Conservation (phyloP, 2,113 vertebrate species). For the Procavia capensis region DNA sequence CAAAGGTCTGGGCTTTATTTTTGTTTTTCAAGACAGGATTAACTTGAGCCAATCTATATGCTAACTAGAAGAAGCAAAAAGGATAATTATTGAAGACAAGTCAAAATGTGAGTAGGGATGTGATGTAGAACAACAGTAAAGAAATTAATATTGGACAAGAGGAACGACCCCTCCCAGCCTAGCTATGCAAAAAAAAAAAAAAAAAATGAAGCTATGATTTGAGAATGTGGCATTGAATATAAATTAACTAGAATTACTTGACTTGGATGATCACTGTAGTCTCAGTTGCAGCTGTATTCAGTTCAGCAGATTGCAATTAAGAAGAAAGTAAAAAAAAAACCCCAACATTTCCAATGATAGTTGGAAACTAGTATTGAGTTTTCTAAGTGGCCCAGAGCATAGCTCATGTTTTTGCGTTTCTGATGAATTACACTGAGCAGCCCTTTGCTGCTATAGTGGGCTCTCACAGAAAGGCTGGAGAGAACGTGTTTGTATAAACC, state of each 20-base stretch:
- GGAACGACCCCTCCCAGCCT: background rate
- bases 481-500: background rate
- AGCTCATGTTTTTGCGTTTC: slow-evolving; percentile 6
- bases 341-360: background rate
- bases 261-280: background rate
- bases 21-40: slow-evolving; percentile 8
- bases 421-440: slow-evolving; percentile 23
- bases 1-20: slow-evolving; percentile 1
- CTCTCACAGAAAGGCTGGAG: slow-evolving; percentile 5
- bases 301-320: slow-evolving; percentile 11
- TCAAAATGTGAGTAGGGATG: background rate
- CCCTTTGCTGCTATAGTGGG: background rate
- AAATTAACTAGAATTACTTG: background rate
- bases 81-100: slow-evolving; percentile 55
- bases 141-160: background rate
- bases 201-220: background rate
- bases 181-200: background rate
- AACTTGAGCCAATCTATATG: background rate
- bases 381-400: background rate
- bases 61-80: slow-evolving; percentile 1
- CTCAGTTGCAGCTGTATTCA: background rate
- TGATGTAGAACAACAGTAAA: background rate
- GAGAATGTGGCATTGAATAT: background rate
- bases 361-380: slow-evolving; percentile 2
- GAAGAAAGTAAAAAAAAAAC: slow-evolving; percentile 53